A percentile compares a stretch with the other conserved stretches of the same genome.
Evolutionary conservation across 2,113 vertebrate species (phyloP).

Genomic region (Micronisus gabar): DNA sequence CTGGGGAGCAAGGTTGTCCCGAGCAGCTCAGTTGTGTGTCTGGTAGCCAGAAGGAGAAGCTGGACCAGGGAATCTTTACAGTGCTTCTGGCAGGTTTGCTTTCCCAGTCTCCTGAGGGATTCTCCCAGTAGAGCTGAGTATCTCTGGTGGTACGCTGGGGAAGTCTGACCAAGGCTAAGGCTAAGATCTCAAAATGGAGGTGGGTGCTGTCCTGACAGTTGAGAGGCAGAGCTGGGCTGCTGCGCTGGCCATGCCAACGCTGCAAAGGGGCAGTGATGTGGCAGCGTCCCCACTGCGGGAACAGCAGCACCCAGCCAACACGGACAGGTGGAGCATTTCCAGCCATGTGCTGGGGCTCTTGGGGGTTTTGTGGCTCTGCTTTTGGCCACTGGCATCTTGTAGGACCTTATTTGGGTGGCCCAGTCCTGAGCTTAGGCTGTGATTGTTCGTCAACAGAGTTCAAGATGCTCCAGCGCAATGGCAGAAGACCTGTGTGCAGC

Average conservation of each 20-base stretch:
- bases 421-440: background rate
- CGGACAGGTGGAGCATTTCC: background rate
- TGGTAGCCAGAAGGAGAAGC: background rate
- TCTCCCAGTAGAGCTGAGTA: background rate
- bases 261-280: background rate
- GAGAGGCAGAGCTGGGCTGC: background rate
- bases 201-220: background rate
- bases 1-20: background rate
- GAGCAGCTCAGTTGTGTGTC: background rate
- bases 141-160: background rate
- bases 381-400: background rate
- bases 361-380: background rate
- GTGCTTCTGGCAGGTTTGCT: background rate
- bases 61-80: background rate
- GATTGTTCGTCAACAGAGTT: background rate
- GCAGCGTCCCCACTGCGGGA: rapidly evolving
- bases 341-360: background rate
- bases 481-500: background rate
- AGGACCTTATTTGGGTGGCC: background rate
- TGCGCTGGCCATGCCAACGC: background rate
- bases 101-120: background rate
- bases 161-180: background rate
- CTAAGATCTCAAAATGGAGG: background rate
- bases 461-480: rapidly evolving
- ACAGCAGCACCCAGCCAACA: background rate